These are phyloP conservation scores for Siniperca knerii DNA, from an alignment of 2,113 vertebrate species.

Conservation along the genomic window DNA sequence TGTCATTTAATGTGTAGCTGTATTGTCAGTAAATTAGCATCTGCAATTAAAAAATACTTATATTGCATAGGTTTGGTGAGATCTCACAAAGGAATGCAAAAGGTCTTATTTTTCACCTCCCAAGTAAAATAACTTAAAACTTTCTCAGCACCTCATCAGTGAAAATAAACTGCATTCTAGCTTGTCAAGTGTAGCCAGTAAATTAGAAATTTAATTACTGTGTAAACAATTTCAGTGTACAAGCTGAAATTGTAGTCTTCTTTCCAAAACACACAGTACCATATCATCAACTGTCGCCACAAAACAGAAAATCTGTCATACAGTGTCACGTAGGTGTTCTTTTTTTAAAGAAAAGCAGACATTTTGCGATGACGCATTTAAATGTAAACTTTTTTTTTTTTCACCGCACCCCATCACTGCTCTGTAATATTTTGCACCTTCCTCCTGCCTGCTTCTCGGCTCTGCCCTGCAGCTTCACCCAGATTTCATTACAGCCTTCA, in stretches of 20 bases:
- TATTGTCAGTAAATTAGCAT: not conserved
- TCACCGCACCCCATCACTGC: not conserved
- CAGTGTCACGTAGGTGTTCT: not conserved
- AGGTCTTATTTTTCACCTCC: not conserved
- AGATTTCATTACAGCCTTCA: conserved; percentile 54
- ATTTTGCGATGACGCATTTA: not conserved
- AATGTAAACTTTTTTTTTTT: not conserved
- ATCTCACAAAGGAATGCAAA: not conserved
- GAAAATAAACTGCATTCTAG: not conserved
- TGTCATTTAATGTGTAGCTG: not conserved
- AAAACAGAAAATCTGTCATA: not conserved
- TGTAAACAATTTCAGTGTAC: not conserved
- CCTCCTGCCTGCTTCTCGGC: not conserved
- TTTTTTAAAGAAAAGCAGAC: not conserved
- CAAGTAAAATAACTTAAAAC: no score
- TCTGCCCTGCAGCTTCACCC: conserved; percentile 28
- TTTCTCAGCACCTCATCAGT: not conserved
- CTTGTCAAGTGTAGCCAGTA: not conserved
- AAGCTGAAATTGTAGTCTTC: not conserved
- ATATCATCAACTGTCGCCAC: not conserved
- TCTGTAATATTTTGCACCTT: conserved; percentile 8
- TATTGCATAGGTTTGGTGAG: no score
- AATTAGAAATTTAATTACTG: not conserved
- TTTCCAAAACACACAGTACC: not conserved
- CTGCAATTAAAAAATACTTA: not conserved